Percentiles rank a stretch among this genome's conserved stretches.
phyloP scores from a whole-genome alignment of 2,888 invertebrate species.

The Ceriagrion tenellum region DNA sequence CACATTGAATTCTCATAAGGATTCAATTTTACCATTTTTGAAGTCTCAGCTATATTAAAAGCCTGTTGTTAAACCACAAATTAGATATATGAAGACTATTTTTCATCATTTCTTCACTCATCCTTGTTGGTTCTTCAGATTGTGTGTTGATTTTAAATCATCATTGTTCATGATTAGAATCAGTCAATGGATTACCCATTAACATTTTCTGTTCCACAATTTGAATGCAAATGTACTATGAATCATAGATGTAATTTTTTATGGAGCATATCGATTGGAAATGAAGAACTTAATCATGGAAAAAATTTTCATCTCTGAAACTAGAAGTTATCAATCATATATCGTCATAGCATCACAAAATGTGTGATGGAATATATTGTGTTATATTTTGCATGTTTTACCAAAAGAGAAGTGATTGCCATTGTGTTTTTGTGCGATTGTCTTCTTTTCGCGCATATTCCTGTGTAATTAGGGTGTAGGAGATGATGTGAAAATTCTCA shows the following conservation, averaged over 20 bases:
- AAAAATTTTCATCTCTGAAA: not conserved
- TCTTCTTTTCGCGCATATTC: too few species aligned
- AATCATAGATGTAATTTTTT: not conserved
- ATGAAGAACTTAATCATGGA: not conserved
- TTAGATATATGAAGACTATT: not conserved
- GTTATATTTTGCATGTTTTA: too few species aligned
- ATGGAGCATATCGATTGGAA: not conserved
- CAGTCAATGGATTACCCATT: not conserved
- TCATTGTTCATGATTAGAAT: not conserved
- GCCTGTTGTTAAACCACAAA: not conserved
- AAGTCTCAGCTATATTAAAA: not conserved
- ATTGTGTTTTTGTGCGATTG: too few species aligned
- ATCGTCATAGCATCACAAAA: not conserved
- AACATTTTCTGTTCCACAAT: not conserved
- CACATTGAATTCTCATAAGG: not conserved
- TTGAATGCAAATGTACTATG: not conserved
- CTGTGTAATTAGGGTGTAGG: too few species aligned
- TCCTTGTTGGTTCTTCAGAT: not conserved
- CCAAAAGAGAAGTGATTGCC: too few species aligned
- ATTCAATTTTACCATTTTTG: not conserved
- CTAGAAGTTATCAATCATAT: too few species aligned
- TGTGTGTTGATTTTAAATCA: not conserved
- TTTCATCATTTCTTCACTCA: not conserved
- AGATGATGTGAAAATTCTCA: too few species aligned
- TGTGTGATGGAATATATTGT: not conserved